Evolutionary conservation across 1,140 invertebrate species (phyloP), one percentile per base, ranked within the genome.

Genomic region (Drosophila repletoides): DNA sequence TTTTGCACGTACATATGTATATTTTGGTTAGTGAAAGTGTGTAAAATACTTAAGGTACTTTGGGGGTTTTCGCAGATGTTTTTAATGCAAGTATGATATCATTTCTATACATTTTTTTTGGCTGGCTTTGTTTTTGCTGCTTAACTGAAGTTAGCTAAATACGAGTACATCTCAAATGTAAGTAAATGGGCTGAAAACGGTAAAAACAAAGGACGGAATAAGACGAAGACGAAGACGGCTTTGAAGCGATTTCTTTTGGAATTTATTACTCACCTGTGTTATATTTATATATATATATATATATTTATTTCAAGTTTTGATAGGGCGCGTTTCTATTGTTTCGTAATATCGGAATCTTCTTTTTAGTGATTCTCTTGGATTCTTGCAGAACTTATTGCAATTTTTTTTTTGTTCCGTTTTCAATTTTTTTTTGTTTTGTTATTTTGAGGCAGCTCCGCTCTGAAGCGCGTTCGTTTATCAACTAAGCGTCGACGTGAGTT

Each of bases 401-500:
- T 51, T n/a, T n/a, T n/a, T n/a, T n/a, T n/a, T n/a, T n/a, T n/a
- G n/a, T n/a, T n/a, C n/a, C n/a, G n/a, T n/a, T n/a, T n/a, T n/a
- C n/a, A n/a, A n/a, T n/a, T n/a, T n/a, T n/a, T n/a, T n/a, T n/a
- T n/a, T 43, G 34, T 36, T 28, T 38, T 31, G 10, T 45, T 22
- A 26, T 31, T 46, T 58, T 67, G 63, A 40, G 53, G 40, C 40
- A 67, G 60, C 36, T 79, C 76, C 71, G 60, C 51, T 70, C 34
- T 24, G 45, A 28, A 61, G 43, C 53, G 56, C 75, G 75, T 53
- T 70, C 65, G 59, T 59, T 52, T 70, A 60, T 79, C 75, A 79
- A 79, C 75, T 79, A 79, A 77, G 63, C 69, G 46, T 5, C 52
- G 19, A 77, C 48, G 52, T 69, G 69, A 59, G 75, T 64, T 73